Evolutionary conservation across 2,888 invertebrate genomes (phyloP).

Genomic region (Thereva nobilitata): DNA sequence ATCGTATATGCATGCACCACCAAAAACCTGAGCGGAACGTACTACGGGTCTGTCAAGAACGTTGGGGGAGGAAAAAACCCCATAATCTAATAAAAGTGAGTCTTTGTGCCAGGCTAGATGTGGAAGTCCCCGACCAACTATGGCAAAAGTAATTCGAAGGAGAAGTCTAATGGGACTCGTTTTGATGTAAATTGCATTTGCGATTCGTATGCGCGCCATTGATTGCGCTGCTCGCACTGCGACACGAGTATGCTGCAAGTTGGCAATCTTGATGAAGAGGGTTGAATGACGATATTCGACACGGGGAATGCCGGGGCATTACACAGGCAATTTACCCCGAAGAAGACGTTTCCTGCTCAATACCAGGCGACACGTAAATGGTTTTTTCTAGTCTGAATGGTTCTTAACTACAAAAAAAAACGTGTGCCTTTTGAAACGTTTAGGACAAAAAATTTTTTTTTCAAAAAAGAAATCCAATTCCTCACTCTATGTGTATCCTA

Average conservation of each 20-base stretch:
- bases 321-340: no score
- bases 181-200: constrained; percentile 26
- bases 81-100: constrained; percentile 18
- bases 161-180: constrained; percentile 26
- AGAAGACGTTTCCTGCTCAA: no score
- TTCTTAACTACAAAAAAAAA: no score
- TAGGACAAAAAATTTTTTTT: no score
- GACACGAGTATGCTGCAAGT: background rate
- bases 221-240: constrained; percentile 8
- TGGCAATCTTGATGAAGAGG: background rate
- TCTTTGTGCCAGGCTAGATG: constrained; percentile 1
- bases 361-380: no score
- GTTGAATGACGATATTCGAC: constrained; percentile 1
- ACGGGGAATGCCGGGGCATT: background rate
- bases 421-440: no score
- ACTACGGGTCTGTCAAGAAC: no score
- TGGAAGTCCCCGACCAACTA: background rate
- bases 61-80: background rate
- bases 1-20: no score
- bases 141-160: constrained; percentile 7
- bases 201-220: constrained; percentile 1
- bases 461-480: background rate
- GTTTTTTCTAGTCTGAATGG: no score
- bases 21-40: no score
- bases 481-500: background rate